phyloP scores from a whole-genome alignment of 2,888 invertebrate species.

The Phania funesta region DNA sequence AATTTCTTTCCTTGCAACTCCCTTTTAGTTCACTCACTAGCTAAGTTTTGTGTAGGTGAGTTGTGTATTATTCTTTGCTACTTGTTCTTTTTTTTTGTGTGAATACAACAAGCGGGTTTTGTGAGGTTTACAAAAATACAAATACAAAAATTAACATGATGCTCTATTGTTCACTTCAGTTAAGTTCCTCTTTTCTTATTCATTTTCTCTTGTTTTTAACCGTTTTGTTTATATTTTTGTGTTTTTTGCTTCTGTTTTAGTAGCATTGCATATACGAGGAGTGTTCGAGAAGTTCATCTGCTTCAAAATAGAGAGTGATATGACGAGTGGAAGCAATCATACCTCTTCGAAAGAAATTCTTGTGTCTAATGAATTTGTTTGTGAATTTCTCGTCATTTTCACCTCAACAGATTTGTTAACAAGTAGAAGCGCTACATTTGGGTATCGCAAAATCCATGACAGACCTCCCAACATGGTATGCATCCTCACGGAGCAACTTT shows the following conservation, averaged over 20 bases:
- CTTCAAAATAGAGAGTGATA: too few species aligned
- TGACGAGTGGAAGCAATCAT: too few species aligned
- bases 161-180: conserved; percentile 48
- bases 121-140: conserved; percentile 51
- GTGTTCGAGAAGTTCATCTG: neutral
- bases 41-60: neutral
- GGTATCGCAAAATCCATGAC: too few species aligned
- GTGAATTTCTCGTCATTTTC: too few species aligned
- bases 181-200: conserved; percentile 3
- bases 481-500: too few species aligned
- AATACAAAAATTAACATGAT: neutral
- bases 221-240: conserved; percentile 4
- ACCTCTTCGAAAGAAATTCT: too few species aligned
- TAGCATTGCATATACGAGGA: neutral
- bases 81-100: conserved; percentile 21
- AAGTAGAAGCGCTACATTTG: too few species aligned
- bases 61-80: neutral
- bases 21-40: neutral
- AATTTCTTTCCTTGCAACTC: neutral
- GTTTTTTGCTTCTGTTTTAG: neutral
- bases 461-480: too few species aligned
- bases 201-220: conserved; percentile 23
- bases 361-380: too few species aligned
- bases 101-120: conserved; percentile 42
- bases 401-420: too few species aligned